Base-by-base conservation (phyloP, 2,888 invertebrate genomes). In the Epiblema foenella region DNA sequence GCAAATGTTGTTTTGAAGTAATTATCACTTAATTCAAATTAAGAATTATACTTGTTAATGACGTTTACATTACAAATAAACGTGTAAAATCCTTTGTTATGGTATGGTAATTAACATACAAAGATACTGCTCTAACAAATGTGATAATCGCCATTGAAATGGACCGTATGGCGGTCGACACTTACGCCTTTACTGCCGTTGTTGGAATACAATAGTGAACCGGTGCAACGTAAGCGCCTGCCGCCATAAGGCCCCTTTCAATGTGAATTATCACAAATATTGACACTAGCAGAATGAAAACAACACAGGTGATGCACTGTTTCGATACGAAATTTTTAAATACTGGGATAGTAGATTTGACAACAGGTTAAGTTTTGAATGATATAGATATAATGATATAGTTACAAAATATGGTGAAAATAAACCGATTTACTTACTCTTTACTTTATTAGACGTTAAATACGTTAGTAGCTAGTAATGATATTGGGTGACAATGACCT, bases 41-140 rank as follows among this genome's bases (percentile, higher is more conserved):
- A 33, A 58, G 9, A 11, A 18, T 18, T 11, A 17, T 11, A n/a
- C n/a, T 10, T 49, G 17, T 24, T 20, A 33, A 15, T 37, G 11
- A 2, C 12, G 9, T 64, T 52, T 52, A 20, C 63, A 37, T 52
- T 20, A n/a, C 46, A 24, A 39, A 60, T 60, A 33, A 52, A 52
- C n/a, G 51, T 18, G 18, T 51, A 33, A 63, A 39, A 52, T 20
- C 1, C 37, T 37, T 63, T 51, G 52, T 20, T 39, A 52, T 52
- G 63, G 9, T 39, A 52, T 52, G 63, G 9, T 64, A 64, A 37
- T 52, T 18, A 18, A 52, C 4, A 10, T 29, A 37, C 37, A 37
- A 37, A 63, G 15, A 33, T 12, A 18, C 29, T 0, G 46, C 15
- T 20, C 3, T 46, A 29, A 29, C n/a, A 62, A n/a, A n/a, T n/a